Base-by-base conservation (phyloP, 2,113 vertebrate species). In the Hypocryptadius cinnamomeus region DNA sequence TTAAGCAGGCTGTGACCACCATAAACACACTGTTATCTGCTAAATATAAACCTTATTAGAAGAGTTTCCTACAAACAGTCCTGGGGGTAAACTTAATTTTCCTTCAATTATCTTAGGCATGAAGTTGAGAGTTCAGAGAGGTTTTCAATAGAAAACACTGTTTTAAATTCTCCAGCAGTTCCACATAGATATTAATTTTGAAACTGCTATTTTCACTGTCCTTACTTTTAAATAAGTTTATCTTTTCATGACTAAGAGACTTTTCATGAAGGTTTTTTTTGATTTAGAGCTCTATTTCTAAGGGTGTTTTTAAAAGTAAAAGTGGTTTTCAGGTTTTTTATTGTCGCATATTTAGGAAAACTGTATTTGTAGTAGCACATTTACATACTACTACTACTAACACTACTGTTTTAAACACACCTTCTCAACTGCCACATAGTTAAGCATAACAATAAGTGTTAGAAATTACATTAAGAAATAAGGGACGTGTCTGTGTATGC, bases 31-130 rank as follows among this genome's bases (percentile, higher is more conserved):
- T 61, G 37, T 89, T 88, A 92, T 83, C 94, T 94, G 57, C 89
- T 94, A 94, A 96, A 95, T 83, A 92, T 25, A 96, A 94, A 92
- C 56, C 42, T 72, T 63, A 92, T 87, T 92, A 93, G 30, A 85
- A 84, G 72, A 65, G 48, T 77, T 96, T 89, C 90, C 87, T 87
- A 89, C 83, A 59, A 92, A 90, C 39, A 90, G 48, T 82, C 83
- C 87, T 93, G 87, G 35, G 60, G 48, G 74, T 89, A 94, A 90
- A 96, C 78, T 94, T 91, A 94, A 96, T 96, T 92, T 84, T 91
- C 53, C 56, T 94, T 90, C 89, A 90, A 51, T 96, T 97, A 95
- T 92, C 80, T 85, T 42, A 78, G 74, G 78, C 65, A 77, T 31
- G 59, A 94, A 92, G 48, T 91, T 80, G 44, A 74, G 85, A 80